A percentile compares a stretch with the other conserved stretches of the same genome.
Evolutionary conservation across 2,113 vertebrate species (phyloP).

Genomic region (Sclerurus mexicanus): DNA sequence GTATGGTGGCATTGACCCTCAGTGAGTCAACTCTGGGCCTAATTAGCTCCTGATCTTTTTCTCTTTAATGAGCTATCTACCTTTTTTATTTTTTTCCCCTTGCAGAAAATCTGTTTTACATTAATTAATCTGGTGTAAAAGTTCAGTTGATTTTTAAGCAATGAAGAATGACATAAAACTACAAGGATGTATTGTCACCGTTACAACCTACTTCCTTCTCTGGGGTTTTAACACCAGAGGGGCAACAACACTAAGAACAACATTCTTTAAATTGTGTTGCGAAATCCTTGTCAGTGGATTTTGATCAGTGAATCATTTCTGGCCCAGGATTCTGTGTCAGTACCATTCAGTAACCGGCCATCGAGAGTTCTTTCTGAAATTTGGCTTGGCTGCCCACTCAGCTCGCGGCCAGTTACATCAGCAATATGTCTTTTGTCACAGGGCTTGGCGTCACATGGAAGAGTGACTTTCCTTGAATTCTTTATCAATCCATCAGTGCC

Average conservation of each 20-base stretch:
- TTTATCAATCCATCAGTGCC: background rate
- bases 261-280: background rate
- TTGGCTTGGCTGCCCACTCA: background rate
- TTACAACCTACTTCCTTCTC: background rate
- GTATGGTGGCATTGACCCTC: background rate
- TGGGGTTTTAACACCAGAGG: background rate
- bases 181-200: fast-evolving
- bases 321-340: background rate
- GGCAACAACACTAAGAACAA: background rate
- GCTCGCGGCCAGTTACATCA: background rate
- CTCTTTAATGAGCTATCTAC: background rate
- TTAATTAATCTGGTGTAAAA: background rate
- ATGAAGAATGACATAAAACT: background rate
- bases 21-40: background rate
- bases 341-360: background rate
- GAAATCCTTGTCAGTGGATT: background rate
- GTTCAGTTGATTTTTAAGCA: background rate
- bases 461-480: background rate
- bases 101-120: background rate
- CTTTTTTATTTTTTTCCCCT: background rate
- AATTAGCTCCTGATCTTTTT: background rate
- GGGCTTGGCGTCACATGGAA: background rate
- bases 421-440: background rate
- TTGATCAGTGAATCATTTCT: background rate
- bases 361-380: background rate